A percentile compares a stretch with the other conserved stretches of the same genome.
Conservation (phyloP, 53 echinoderm and acorn worm genomes). For the Crossaster papposus region DNA sequence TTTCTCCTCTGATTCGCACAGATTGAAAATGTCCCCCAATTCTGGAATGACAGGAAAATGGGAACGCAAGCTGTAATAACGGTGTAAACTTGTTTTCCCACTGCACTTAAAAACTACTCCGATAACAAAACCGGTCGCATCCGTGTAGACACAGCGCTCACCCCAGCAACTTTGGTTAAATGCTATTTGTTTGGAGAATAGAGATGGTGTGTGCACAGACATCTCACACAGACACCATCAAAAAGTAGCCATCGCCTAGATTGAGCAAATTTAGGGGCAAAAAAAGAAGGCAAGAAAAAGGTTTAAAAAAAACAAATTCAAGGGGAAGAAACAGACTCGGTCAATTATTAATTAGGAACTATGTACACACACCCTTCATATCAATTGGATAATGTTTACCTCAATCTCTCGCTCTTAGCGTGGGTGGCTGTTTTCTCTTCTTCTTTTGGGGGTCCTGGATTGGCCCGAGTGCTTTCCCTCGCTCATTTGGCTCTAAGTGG, state of each 20-base stretch:
- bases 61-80: not conserved
- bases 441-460: conserved; percentile 2
- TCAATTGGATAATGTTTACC: conserved; percentile 61
- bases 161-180: conserved; percentile 35
- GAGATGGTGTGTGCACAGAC: conserved; percentile 23
- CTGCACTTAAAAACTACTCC: conserved; percentile 1
- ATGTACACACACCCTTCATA: conserved; percentile 40
- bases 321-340: conserved; percentile 16
- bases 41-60: not conserved
- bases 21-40: not conserved
- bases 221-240: conserved; percentile 8
- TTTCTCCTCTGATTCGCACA: too few relatives aligned
- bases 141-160: conserved; percentile 36
- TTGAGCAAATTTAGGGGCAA: conserved; percentile 1
- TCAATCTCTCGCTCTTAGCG: conserved; percentile 24
- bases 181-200: conserved; percentile 24
- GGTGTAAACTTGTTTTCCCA: conserved; percentile 13
- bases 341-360: conserved; percentile 62
- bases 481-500: conserved; percentile 51
- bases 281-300: conserved; percentile 5
- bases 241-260: conserved; percentile 23
- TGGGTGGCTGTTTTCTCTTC: not conserved
- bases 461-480: conserved; percentile 50
- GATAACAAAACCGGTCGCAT: conserved; percentile 14
- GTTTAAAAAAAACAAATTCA: not conserved